Evolutionary conservation across 2,888 invertebrate genomes (phyloP), one percentile per base, ranked within the genome.

Genomic region (Leucoptera coffeella): DNA sequence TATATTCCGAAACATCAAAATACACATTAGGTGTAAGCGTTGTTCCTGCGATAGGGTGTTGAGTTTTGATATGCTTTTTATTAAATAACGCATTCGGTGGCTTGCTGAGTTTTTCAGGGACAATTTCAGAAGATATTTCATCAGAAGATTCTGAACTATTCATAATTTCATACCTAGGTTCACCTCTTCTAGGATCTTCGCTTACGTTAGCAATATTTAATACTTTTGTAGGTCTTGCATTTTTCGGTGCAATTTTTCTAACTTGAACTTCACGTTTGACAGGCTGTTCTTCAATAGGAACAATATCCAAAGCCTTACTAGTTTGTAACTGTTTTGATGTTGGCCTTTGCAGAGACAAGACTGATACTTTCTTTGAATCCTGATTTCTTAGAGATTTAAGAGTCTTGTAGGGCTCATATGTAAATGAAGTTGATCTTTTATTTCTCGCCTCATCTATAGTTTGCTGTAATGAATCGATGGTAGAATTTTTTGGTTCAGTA

Each of bases 351-450:
- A n/a, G n/a, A n/a, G n/a, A n/a, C n/a, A n/a, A n/a, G n/a, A n/a
- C n/a, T n/a, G n/a, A n/a, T n/a, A 59, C 57, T 45, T 65, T 67
- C 30, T 61, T 67, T 2, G 57, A 53, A 29, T 64, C 67, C 31
- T 47, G n/a, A n/a, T n/a, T n/a, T n/a, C n/a, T n/a, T n/a, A n/a
- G n/a, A n/a, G n/a, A n/a, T n/a, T n/a, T n/a, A 25, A 71, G 61
- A 15, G 69, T 62, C 50, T 71, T 71, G 30, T 71, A 71, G 0
- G 69, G 69, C 39, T 71, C 69, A 34, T 71, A 71, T 4, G 58
- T 39, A 46, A 69, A 69, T 2, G 56, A 44, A 4, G 53, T 34
- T 10, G 55, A 48, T 34, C 71, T 42, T 38, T 47, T 64, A 30
- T 35, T 49, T 38, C 69, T 17, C 9, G n/a, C n/a, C n/a, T 17